Conservation (phyloP, 2,113 vertebrate species). For the Osmerus eperlanus region DNA sequence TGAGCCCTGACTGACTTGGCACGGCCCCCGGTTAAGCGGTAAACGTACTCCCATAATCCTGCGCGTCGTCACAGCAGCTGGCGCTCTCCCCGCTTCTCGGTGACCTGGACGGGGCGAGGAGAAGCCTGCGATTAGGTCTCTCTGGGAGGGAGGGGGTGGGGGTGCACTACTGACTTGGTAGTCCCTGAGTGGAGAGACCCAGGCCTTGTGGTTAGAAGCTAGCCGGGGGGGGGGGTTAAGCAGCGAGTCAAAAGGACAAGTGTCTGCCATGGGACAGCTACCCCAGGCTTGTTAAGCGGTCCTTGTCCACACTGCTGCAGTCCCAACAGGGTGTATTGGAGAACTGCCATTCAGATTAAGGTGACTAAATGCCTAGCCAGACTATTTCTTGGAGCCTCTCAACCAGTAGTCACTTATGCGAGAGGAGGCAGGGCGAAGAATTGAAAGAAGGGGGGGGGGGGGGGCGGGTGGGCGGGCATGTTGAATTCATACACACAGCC, state of each 20-base stretch:
- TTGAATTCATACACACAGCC: neutral
- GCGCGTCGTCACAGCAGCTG: conserved; percentile 61
- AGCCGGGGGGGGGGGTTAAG: conserved; percentile 27
- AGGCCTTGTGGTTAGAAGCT: too few species aligned
- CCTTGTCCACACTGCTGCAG: neutral
- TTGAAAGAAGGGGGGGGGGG: too few species aligned
- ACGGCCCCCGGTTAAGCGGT: conserved; percentile 54
- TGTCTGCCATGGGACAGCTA: neutral
- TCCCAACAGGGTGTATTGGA: neutral
- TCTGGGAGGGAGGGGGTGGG: conserved; percentile 32
- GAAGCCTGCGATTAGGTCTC: too few species aligned
- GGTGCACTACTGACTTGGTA: neutral
- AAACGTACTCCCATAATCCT: conserved; percentile 62
- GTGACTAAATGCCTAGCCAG: too few species aligned
- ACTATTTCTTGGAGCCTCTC: too few species aligned
- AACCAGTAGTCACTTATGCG: too few species aligned
- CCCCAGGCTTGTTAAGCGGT: conserved; percentile 5
- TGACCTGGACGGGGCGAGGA: too few species aligned
- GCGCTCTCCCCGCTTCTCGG: conserved; percentile 20
- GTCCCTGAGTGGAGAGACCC: too few species aligned
- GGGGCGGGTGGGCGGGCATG: too few species aligned
- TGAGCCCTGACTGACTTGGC: conserved; percentile 35
- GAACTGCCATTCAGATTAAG: neutral
- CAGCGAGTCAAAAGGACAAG: conserved; percentile 22
- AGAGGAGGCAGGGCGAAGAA: too few species aligned